Evolutionary conservation across 1,140 invertebrate species (phyloP).

Genomic region (Ladona fulva): DNA sequence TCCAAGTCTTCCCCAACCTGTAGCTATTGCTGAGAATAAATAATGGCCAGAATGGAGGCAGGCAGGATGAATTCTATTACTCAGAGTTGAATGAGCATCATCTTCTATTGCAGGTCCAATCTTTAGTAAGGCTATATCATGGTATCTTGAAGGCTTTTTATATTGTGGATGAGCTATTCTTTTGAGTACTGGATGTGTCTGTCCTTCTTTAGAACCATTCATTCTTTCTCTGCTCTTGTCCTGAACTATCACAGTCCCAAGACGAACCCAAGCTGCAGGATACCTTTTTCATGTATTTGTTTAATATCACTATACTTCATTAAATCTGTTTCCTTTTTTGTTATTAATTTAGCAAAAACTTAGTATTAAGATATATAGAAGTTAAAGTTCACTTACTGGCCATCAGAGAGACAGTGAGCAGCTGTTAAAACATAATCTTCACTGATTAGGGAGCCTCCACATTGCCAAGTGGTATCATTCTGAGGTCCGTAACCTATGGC

Average conservation of each 20-base stretch:
- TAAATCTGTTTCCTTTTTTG: no score
- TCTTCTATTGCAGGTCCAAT: constrained; percentile 24
- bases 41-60: constrained; percentile 24
- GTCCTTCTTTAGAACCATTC: no score
- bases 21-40: constrained; percentile 18
- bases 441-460: constrained; percentile 39
- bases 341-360: no score
- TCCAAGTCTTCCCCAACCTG: constrained; percentile 28
- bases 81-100: constrained; percentile 15
- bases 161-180: constrained; percentile 42
- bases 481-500: constrained; percentile 17
- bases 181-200: constrained; percentile 23
- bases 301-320: no score
- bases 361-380: no score
- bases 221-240: constrained; percentile 25
- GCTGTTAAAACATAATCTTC: constrained; percentile 39
- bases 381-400: neutral
- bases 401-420: constrained; percentile 37
- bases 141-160: constrained; percentile 35
- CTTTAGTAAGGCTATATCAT: constrained; percentile 39
- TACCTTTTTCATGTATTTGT: neutral
- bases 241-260: neutral
- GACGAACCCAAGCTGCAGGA: neutral
- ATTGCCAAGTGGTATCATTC: constrained; percentile 25
- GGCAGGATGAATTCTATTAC: constrained; percentile 24